Conservation (phyloP, 1,140 invertebrate genomes). For the Berghia stephanieae region DNA sequence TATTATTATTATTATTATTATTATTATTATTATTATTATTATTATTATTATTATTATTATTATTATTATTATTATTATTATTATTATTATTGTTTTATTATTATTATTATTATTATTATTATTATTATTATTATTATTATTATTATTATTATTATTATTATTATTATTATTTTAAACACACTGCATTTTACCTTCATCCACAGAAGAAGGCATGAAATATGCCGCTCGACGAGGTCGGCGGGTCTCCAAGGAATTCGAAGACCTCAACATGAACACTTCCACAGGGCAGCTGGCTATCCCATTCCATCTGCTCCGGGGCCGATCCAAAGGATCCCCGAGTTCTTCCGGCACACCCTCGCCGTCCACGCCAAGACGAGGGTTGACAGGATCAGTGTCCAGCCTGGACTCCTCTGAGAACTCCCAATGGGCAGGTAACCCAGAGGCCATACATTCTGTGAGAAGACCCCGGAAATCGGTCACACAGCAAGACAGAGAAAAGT, state of each 20-base stretch:
- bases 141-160: too few species aligned
- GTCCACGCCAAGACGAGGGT: conserved; percentile 12
- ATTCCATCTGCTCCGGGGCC: neutral
- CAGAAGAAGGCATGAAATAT: neutral
- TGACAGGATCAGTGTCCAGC: conserved; percentile 21
- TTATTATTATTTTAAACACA: too few species aligned
- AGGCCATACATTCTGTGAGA: conserved; percentile 48
- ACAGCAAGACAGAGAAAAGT: conserved; percentile 38
- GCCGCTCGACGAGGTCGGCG: conserved; percentile 32
- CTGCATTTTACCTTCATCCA: neutral
- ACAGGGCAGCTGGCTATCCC: conserved; percentile 36
- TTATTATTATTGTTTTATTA: too few species aligned
- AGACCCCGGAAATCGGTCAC: conserved; percentile 41
- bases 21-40: too few species aligned
- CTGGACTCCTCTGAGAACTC: conserved; percentile 35
- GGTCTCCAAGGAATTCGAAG: conserved; percentile 37
- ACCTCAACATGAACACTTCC: conserved; percentile 33
- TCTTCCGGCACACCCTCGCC: conserved; percentile 16
- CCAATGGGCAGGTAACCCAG: conserved; percentile 43
- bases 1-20: too few species aligned
- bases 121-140: too few species aligned
- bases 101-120: too few species aligned
- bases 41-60: too few species aligned
- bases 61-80: too few species aligned
- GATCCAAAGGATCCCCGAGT: neutral